phyloP scores from a whole-genome alignment of 2,888 invertebrate species.

The Hanleya hanleyi region DNA sequence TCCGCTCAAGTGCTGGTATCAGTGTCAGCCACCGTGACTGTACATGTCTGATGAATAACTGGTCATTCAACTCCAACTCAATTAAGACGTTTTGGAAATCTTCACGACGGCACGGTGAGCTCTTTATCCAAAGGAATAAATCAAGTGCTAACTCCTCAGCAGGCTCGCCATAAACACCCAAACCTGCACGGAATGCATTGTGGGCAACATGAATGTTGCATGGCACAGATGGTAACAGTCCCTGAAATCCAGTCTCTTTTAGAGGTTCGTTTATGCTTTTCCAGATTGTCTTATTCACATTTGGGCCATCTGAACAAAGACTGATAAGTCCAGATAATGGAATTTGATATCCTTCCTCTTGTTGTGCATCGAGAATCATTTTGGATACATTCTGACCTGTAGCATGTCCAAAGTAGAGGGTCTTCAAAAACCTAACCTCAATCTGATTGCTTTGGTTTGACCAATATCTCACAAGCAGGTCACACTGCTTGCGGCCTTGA shows the following conservation, averaged over 20 bases:
- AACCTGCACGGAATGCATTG: conserved; percentile 32
- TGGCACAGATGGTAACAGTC: conserved; percentile 29
- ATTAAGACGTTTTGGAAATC: conserved; percentile 27
- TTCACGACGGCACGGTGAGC: conserved; percentile 35
- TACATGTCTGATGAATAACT: conserved; percentile 35
- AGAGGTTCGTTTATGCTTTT: conserved; percentile 17
- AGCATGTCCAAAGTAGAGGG: conserved; percentile 41
- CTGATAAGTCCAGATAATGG: conserved; percentile 17
- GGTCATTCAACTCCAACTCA: conserved; percentile 30
- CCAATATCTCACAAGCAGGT: conserved; percentile 33
- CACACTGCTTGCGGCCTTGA: conserved; percentile 32
- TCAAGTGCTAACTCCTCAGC: too few species aligned
- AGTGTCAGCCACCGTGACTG: conserved; percentile 38
- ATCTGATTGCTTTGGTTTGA: conserved; percentile 20
- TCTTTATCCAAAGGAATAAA: too few species aligned
- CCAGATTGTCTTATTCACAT: conserved; percentile 43
- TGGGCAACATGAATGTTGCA: conserved; percentile 40
- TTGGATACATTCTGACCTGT: conserved; percentile 25
- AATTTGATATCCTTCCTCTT: conserved; percentile 23
- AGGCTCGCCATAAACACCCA: too few species aligned
- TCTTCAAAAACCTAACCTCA: conserved; percentile 24
- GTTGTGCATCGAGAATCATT: conserved; percentile 22
- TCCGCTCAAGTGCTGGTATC: conserved; percentile 27
- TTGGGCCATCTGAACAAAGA: conserved; percentile 41
- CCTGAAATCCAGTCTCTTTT: conserved; percentile 20